Conservation (phyloP, 1,140 invertebrate genomes). For the Brachionus angularis region DNA sequence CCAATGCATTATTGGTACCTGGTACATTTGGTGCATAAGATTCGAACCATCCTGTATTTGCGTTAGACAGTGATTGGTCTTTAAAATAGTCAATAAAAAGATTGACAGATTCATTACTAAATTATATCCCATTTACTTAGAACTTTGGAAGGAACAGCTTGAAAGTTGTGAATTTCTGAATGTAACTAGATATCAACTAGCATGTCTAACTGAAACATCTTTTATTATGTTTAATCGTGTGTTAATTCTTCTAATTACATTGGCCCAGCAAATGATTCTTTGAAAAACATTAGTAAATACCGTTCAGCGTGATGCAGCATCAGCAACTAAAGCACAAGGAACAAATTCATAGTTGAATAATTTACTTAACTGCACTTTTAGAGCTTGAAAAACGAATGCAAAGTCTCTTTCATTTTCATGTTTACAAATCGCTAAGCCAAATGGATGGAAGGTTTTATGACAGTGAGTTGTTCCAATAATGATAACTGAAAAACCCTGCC, state of each 20-base stretch:
- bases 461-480: constrained; percentile 1
- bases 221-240: background rate
- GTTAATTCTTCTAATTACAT: background rate
- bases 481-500: background rate
- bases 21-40: background rate
- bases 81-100: background rate
- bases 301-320: background rate
- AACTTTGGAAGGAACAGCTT: background rate
- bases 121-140: background rate
- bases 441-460: background rate
- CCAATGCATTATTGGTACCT: background rate
- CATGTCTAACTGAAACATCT: background rate
- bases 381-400: background rate
- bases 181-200: background rate
- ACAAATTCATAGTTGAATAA: background rate
- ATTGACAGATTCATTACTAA: background rate
- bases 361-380: background rate
- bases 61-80: background rate
- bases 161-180: background rate
- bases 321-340: background rate
- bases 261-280: background rate
- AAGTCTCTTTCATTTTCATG: background rate
- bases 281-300: background rate
- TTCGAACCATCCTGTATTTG: background rate
- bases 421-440: background rate